Evolutionary conservation across 2,888 invertebrate species (phyloP).

Genomic region (Phengaris alcon): DNA sequence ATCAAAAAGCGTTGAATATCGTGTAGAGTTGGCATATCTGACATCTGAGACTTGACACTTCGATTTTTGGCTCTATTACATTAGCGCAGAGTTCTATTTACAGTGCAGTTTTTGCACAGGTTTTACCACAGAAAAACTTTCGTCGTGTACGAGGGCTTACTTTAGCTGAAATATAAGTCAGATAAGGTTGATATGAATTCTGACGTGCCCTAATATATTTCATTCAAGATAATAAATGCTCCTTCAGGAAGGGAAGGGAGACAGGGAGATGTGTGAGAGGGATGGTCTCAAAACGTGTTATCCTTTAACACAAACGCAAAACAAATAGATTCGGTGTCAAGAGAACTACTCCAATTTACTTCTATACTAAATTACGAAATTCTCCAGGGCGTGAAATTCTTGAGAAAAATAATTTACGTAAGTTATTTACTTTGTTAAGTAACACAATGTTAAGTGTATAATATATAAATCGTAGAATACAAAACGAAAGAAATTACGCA

Average conservation of each 20-base stretch:
- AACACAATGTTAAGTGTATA: too few relatives aligned
- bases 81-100: too few relatives aligned
- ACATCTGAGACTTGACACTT: too few relatives aligned
- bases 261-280: not conserved
- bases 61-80: too few relatives aligned
- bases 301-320: not conserved
- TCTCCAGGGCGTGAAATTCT: not conserved
- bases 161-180: not conserved
- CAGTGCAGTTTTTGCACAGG: too few relatives aligned
- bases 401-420: not conserved
- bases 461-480: too few relatives aligned
- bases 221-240: not conserved
- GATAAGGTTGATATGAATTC: not conserved
- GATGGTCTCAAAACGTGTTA: not conserved
- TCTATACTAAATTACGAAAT: not conserved
- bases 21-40: too few relatives aligned
- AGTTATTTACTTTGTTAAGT: too few relatives aligned
- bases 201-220: constrained; percentile 2
- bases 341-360: constrained; percentile 6
- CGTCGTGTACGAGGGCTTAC: too few relatives aligned
- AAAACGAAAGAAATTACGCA: too few relatives aligned
- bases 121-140: too few relatives aligned
- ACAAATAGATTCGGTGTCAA: constrained; percentile 1
- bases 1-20: too few relatives aligned
- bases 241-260: not conserved